phyloP scores from a whole-genome alignment of 2,888 invertebrate genomes.

The Mesorhabditis belari region DNA sequence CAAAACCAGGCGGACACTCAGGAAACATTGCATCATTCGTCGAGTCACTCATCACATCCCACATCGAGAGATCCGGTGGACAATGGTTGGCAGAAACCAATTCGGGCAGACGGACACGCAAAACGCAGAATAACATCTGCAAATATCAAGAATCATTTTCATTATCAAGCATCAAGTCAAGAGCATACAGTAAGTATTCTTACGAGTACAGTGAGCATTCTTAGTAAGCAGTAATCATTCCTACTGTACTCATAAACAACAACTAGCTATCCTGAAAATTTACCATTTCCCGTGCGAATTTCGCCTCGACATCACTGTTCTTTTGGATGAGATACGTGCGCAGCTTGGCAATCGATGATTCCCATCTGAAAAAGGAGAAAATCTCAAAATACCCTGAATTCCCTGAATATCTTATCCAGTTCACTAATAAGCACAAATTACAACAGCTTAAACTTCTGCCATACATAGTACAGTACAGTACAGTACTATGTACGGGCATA shows the following conservation, averaged over 20 bases:
- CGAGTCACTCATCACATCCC: constrained; percentile 2
- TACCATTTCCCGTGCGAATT: not conserved
- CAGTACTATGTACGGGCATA: too few relatives aligned
- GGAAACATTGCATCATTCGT: not conserved
- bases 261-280: not conserved
- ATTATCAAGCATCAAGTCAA: not conserved
- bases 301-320: not conserved
- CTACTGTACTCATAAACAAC: too few relatives aligned
- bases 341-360: constrained; percentile 56
- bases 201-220: too few relatives aligned
- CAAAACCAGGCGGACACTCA: constrained; percentile 5
- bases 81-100: constrained; percentile 1
- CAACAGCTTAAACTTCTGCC: too few relatives aligned
- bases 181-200: too few relatives aligned
- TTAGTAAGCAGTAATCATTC: too few relatives aligned
- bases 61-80: constrained; percentile 7
- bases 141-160: not conserved
- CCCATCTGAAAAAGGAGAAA: constrained; percentile 92
- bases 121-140: not conserved
- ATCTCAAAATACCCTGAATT: too few relatives aligned
- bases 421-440: too few relatives aligned
- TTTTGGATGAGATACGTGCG: not conserved
- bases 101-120: constrained; percentile 3
- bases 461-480: too few relatives aligned
- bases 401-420: too few relatives aligned